Conservation (phyloP, 2,797 vertebrate genomes). For the Falco concolor region DNA sequence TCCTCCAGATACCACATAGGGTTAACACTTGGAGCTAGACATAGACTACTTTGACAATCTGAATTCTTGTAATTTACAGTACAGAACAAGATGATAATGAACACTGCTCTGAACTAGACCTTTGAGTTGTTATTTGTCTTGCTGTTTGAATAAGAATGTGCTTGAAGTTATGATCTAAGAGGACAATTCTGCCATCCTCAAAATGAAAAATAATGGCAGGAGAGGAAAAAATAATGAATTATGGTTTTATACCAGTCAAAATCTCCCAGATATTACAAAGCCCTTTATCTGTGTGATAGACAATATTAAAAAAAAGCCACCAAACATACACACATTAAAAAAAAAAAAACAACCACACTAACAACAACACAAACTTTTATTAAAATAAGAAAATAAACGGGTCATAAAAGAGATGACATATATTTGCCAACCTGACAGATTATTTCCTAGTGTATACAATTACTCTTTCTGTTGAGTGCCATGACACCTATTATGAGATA, state of each 20-base stretch:
- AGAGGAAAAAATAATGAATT: not conserved
- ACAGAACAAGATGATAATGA: constrained; percentile 40
- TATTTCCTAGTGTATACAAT: not conserved
- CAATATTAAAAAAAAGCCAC: not conserved
- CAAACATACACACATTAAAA: too few relatives aligned
- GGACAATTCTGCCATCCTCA: not conserved
- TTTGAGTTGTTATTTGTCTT: constrained; percentile 21
- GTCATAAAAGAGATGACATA: not conserved
- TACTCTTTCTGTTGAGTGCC: not conserved
- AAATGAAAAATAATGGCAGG: constrained; percentile 10
- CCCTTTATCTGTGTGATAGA: not conserved
- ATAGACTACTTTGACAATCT: not conserved
- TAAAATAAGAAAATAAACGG: not conserved
- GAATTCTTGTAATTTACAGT: constrained; percentile 20
- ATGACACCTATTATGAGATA: not conserved
- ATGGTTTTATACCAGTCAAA: not conserved
- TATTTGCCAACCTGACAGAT: not conserved
- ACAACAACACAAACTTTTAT: not conserved
- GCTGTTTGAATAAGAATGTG: constrained; percentile 31
- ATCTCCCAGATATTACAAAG: not conserved
- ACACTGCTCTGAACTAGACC: constrained; percentile 6
- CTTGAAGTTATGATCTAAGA: constrained; percentile 21
- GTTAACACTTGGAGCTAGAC: constrained; percentile 3
- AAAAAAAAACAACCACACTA: not conserved
- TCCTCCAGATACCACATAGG: not conserved